Base-by-base conservation (phyloP, 2,888 invertebrate species). In the Phortica okadai region DNA sequence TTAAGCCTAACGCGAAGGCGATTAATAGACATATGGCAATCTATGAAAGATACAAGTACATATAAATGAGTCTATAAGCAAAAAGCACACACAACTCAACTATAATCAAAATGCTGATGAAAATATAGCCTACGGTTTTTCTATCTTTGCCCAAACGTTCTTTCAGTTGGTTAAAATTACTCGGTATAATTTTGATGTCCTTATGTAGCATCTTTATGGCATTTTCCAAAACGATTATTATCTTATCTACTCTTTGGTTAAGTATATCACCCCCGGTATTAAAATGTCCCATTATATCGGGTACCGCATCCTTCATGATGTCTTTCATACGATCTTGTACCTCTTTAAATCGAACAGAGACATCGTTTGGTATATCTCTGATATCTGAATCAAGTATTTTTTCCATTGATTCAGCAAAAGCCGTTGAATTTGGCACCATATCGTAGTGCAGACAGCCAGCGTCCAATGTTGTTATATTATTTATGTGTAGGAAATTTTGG, bases 401-500 rank as follows among this genome's bases (percentile, higher is more conserved):
- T 25, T 73, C 8, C 14, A 77, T 62, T 0, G 69, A n/a, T 10
- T 62, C 62, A 6, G 54, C 21, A 2, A 73, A 58, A 10, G 10
- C 21, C 14, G 76, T 41, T 10, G n/a, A 21, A 16, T 66, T 56
- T 2, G 78, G 76, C 6, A 79, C 11, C 79, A 45, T 94, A 90
- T 95, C 95, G 88, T 96, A 97, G 88, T 96, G 95, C 85, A 96
- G 93, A 83, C 93, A 95, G 78, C 94, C 93, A 8, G 96, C 94
- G 86, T 94, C 94, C 83, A 97, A 93, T 86, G 94, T 93, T 66
- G 93, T 94, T 83, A 96, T 94, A 90, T 95, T 94, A 90, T 95
- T 94, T 83, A 94, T 93, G 84, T 93, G 92, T 84, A 94, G 92
- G 80, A 96, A 93, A 62, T 94, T 93, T 7, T 44, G 42, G 77